These are phyloP conservation scores for Onychomys torridus DNA, from an alignment of 2,797 vertebrate genomes.

Conservation along the genomic window DNA sequence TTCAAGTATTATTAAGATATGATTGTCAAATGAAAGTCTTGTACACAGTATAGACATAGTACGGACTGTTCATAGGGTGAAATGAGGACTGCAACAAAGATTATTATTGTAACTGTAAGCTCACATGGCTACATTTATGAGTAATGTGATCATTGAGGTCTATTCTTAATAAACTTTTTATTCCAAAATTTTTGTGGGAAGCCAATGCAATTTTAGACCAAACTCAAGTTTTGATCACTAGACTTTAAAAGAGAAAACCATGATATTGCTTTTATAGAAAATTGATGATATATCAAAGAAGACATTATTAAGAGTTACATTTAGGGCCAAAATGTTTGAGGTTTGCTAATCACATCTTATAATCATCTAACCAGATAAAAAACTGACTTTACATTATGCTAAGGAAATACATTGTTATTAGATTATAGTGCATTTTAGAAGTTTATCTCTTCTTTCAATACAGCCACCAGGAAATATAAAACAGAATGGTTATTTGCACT, in stretches of 20 bases:
- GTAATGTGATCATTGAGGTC: not conserved
- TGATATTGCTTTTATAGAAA: not conserved
- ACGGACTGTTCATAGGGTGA: not conserved
- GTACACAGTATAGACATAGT: not conserved
- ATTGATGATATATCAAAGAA: slow-evolving; percentile 57
- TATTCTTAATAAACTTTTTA: not conserved
- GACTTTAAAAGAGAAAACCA: slow-evolving; percentile 35
- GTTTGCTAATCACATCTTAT: not conserved
- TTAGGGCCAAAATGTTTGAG: not conserved
- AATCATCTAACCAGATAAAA: not conserved
- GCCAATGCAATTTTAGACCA: slow-evolving; percentile 23
- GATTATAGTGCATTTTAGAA: not conserved
- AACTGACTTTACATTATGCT: accelerated
- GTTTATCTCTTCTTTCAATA: slow-evolving; percentile 4
- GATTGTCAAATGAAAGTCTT: not conserved
- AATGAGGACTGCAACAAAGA: not conserved
- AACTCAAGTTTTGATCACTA: slow-evolving; percentile 27
- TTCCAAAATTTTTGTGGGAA: slow-evolving; percentile 6
- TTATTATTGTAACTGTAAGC: not conserved
- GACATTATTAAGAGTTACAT: not conserved
- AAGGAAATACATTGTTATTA: not conserved
- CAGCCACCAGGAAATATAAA: not conserved
- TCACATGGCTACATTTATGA: not conserved
- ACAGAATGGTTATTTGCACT: not conserved
- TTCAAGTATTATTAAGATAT: not conserved